phyloP scores from a whole-genome alignment of 2,113 vertebrate genomes.

The Rattus norvegicus region DNA sequence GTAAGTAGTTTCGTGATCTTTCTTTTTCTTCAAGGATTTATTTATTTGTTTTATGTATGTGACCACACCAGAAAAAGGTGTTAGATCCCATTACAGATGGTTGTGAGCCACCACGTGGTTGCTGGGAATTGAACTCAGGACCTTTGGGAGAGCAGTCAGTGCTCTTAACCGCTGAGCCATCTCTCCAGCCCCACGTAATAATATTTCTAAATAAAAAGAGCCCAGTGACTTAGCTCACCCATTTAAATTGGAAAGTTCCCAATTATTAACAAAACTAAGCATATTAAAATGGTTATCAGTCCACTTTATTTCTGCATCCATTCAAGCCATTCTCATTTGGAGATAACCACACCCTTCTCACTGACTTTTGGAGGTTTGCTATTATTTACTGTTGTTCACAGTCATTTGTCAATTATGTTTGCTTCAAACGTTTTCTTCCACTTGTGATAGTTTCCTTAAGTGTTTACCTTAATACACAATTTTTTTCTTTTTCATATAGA shows the following conservation, averaged over 20 bases:
- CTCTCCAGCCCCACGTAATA: neutral
- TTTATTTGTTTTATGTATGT: too few species aligned
- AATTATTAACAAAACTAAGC: neutral
- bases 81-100: too few species aligned
- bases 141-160: too few species aligned
- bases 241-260: conserved; percentile 23
- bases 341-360: neutral
- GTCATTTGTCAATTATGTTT: conserved; percentile 29
- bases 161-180: too few species aligned
- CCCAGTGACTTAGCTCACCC: neutral
- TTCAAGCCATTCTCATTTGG: conserved; percentile 49
- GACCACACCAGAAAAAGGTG: too few species aligned
- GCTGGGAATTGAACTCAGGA: too few species aligned
- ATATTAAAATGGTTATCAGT: neutral
- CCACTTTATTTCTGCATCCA: neutral
- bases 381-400: conserved; percentile 2
- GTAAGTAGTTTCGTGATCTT: neutral
- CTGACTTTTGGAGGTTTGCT: neutral
- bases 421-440: conserved; percentile 26
- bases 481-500: neutral
- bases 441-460: conserved; percentile 24
- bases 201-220: neutral
- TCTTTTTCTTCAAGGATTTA: neutral
- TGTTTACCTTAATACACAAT: neutral
- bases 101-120: too few species aligned